Percentiles rank a stretch among this genome's conserved stretches.
Conservation (phyloP, 2,797 vertebrate genomes). For the Trichosurus vulpecula region DNA sequence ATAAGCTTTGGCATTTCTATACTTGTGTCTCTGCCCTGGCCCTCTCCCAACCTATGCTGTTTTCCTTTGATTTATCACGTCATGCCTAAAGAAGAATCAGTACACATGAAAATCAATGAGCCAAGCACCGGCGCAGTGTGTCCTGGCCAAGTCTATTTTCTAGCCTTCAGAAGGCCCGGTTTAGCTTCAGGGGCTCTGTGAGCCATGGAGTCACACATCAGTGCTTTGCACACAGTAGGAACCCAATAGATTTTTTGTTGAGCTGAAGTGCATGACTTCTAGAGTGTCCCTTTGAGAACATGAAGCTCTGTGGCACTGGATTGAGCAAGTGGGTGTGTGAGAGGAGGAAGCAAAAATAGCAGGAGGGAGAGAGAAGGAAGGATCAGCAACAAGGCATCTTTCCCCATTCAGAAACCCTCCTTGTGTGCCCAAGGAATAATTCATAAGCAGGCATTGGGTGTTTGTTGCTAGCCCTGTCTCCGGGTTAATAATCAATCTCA, state of each 20-base stretch:
- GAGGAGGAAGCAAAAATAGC: neutral
- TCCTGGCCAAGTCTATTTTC: neutral
- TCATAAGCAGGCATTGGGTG: neutral
- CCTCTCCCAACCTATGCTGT: neutral
- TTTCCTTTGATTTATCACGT: neutral
- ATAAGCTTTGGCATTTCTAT: neutral
- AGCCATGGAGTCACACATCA: neutral
- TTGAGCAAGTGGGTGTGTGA: neutral
- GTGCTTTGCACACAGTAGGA: neutral
- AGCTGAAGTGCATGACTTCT: neutral
- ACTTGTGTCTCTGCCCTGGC: neutral
- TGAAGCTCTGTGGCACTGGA: neutral
- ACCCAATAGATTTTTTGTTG: neutral
- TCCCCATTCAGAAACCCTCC: neutral
- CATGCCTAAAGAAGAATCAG: neutral
- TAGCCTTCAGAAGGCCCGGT: neutral
- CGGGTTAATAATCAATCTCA: neutral
- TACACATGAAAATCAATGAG: neutral
- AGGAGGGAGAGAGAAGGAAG: neutral
- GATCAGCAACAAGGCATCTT: neutral
- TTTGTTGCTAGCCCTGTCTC: neutral
- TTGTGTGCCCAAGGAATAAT: neutral
- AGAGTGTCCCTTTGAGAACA: neutral
- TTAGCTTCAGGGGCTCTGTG: neutral
- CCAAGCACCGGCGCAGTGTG: neutral